Evolutionary conservation across 2,888 invertebrate genomes (phyloP), one percentile per base, ranked within the genome.

Genomic region (Drosophila subsilvestris): DNA sequence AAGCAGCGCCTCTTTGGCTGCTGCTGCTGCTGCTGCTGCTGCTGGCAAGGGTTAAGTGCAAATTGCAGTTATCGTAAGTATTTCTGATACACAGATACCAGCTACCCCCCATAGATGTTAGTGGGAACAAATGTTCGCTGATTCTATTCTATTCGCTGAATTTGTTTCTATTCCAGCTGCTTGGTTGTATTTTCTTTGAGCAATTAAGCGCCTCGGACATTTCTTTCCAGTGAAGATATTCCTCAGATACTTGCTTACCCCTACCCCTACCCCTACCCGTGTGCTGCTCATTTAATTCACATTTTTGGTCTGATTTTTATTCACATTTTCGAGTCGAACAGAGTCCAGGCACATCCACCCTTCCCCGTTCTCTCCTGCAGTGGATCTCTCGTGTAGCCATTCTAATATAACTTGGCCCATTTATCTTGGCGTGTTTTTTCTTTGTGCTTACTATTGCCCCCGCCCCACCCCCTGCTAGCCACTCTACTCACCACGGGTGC

Each of bases 51-150:
- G 89, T 91, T 91, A 91, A 91, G 91, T 91, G 91, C 89, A 91
- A 91, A 90, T 88, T 90, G 91, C 90, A 91, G 90, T 91, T 91
- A 91, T 91, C 91, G 90, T 90, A 90, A 88, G 83, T 90, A 83
- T 87, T 80, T 76, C 48, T 37, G 45, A 22, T 14, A 12, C 72
- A 10, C 29, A 42, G 32, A 18, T 57, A 25, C 5, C 37, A n/a
- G n/a, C n/a, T n/a, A n/a, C n/a, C n/a, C n/a, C n/a, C 27, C 49
- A 18, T 8, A 14, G 2, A 12, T 12, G n/a, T 6, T 4, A 32
- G 25, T 14, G 43, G 29, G 22, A 17, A 12, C 22, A n/a, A 47
- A 37, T 27, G 20, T 14, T 37, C 22, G 0, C 1, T 4, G 29
- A 47, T 44, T 44, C 17, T 44, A 43, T 8, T 29, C 9, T 29